Conservation (phyloP, 2,888 invertebrate genomes). For the Agrotis puta region DNA sequence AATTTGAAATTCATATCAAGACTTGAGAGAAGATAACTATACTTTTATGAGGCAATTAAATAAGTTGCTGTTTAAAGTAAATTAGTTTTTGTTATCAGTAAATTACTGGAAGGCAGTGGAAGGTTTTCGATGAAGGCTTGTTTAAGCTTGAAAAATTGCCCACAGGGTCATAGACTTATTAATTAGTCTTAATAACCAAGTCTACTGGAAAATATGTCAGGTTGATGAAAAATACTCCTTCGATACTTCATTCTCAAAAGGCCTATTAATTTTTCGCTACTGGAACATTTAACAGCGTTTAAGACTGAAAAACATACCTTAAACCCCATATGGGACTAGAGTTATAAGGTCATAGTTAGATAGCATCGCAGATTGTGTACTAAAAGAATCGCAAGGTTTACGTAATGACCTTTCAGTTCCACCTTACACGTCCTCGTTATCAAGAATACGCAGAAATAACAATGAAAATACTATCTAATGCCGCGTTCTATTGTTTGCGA, state of each 20-base stretch:
- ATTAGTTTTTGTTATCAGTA: background rate
- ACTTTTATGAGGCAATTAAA: background rate
- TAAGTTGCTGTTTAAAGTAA: background rate
- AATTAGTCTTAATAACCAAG: background rate
- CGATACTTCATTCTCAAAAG: background rate
- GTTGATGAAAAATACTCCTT: background rate
- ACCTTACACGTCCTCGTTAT: background rate
- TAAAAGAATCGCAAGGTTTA: constrained; percentile 4
- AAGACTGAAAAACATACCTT: background rate
- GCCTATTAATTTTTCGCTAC: background rate
- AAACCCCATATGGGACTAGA: background rate
- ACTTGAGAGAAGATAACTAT: background rate
- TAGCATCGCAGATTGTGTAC: background rate
- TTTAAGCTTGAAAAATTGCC: background rate
- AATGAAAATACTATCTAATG: constrained; percentile 8
- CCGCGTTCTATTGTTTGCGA: constrained; percentile 6
- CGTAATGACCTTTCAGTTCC: constrained; percentile 6
- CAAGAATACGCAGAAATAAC: constrained; percentile 3
- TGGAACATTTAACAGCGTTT: background rate
- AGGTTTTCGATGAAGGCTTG: too few relatives aligned
- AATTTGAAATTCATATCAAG: constrained; percentile 7
- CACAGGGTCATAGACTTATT: background rate
- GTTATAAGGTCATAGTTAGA: background rate
- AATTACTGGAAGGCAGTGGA: too few relatives aligned
- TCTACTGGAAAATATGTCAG: background rate